Base-by-base conservation (phyloP, 2,797 vertebrate genomes). In the Anguilla obscura region DNA sequence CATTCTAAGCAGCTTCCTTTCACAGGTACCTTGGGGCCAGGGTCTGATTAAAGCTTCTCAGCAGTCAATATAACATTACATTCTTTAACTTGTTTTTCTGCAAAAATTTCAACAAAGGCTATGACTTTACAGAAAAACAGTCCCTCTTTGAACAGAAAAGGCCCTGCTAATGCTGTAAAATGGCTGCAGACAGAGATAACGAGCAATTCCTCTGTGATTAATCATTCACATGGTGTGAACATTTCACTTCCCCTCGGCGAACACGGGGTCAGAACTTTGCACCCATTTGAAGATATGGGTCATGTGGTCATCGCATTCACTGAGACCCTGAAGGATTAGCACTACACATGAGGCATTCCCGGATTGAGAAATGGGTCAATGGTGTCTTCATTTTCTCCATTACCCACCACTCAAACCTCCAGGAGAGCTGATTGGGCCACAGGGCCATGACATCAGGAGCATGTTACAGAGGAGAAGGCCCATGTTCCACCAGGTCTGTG, bases 401-500 rank as follows among this genome's bases (percentile, higher is more conserved):
- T 45, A 30, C 24, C 45, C 5, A 27, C 36, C 76, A 45, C 18
- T 6, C 36, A 48, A 48, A 24, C 60, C 86, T 50, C 86, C 58
- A 3, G 76, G 14, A 21, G 36, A 36, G 74, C 33, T 83, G 86
- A 54, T 40, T 40, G 33, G 66, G 50, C 86, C 86, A 33, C 83
- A 45, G 79, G 80, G 56, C 30, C 48, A 60, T 74, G 82, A 80
- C 6, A 54, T 89, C 66, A 30, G 76, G 86, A 85, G 36, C 60
- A 52, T 21, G 54, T 52, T 87, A 91, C 48, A 4, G 63, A 36
- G 48, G 69, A 56, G 89, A 89, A 83, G 87, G 89, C 90, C 87
- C 87, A 89, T 90, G 88, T 92, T 91, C 87, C 71, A 1, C 88
- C 84, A 88, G 90, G 86, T 52, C 87, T 86, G 84, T 88, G 88